Base-by-base conservation (phyloP, 1,140 invertebrate genomes). In the Drosophila sproati region DNA sequence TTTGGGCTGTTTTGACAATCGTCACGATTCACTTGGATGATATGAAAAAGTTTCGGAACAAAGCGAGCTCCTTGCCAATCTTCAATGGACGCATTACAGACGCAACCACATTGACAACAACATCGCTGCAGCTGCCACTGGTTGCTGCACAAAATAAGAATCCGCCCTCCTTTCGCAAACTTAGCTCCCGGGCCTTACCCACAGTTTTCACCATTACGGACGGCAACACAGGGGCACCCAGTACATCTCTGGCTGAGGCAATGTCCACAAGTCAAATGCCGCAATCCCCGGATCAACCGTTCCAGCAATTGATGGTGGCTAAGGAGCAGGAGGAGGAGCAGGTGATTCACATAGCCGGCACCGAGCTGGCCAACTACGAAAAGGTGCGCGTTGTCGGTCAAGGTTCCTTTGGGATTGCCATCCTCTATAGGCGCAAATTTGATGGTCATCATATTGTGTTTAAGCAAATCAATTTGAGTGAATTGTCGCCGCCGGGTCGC, bases 391-490 rank as follows among this genome's bases (percentile, higher is more conserved):
- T 91, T 4, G 91, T 92, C 10, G 91, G 91, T 0, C 91, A 92
- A 73, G 91, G 96, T 10, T 96, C 96, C 1, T 97, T 97, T 92
- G 96, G 96, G 12, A 95, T 95, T 10, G 96, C 96, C 29, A 94
- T 96, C 5, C 90, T 97, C 7, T 97, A 96, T 89, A 93, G 94
- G 37, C 94, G 95, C 51, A 94, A 95, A 71, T 93, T 94, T 54
- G 95, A 96, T 85, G 94, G 95, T 45, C 94, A 94, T 54, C 82
- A 96, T 54, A 95, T 97, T 2, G 96, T 97, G 4, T 94, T 97
- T 4, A 97, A 97, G 87, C 96, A 97, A 91, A 96, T 97, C 31
- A 96, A 96, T 91, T 94, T 96, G 93, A 94, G 94, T 78, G 96
- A 96, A 77, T 85, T 97, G n/a, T 95, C 94, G 39, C 94, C 94